Evolutionary conservation across 2,888 invertebrate species (phyloP), one percentile per base, ranked within the genome.

Genomic region (Falcaria lacertinaria): DNA sequence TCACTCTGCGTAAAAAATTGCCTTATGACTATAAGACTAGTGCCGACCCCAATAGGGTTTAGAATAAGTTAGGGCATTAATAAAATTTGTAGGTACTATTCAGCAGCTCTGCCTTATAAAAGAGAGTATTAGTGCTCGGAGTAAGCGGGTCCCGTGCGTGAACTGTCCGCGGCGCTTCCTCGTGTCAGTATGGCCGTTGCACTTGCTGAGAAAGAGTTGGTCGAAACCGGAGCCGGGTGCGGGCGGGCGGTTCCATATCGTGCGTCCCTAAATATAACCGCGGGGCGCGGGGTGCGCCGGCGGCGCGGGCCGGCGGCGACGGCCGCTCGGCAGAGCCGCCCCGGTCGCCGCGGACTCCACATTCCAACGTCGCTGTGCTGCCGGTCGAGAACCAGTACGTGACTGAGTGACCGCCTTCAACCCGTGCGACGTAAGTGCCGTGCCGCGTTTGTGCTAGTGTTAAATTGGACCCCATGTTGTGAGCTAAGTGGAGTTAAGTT

Each of bases 291-390:
- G 50, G 52, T 43, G 51, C 32, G 50, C 48, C 52, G 59, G 59
- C 59, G 50, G 60, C 46, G 44, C 47, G 54, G 61, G 63, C 59
- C 58, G 60, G 54, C 54, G 54, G 60, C 64, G 63, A 60, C 64
- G 55, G 64, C 71, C 70, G n/a, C n/a, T n/a, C n/a, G 64, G 63
- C 91, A 92, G 92, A 92, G 92, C 91, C 91, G 91, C 91, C 90
- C 86, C 89, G 91, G 91, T 91, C 91, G 91, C 90, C 90, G 92
- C 92, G 92, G 92, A 92, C 92, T 91, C 91, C 91, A 92, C 92
- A 92, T 92, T 91, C 92, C 92, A 92, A 91, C 91, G 89, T 83
- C 84, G 88, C 85, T 83, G 84, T 82, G 86, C 84, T 84, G 85
- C 76, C 79, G 79, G 80, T 80, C 73, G 62, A 73, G 73, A 77